These are phyloP conservation scores for Idaea aversata DNA, from an alignment of 2,888 invertebrate genomes.

Conservation along the genomic window DNA sequence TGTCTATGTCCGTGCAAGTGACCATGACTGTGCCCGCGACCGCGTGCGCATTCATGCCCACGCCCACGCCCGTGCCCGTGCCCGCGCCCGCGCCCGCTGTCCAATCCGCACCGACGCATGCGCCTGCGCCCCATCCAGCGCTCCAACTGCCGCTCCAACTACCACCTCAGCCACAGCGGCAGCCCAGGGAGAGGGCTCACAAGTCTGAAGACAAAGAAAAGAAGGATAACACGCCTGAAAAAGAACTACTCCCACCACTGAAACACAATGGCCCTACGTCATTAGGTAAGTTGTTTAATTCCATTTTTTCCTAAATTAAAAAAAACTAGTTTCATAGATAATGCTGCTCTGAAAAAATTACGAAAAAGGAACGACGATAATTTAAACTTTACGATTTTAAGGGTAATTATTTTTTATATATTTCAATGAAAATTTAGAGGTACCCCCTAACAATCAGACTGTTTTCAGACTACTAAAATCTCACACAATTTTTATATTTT, in stretches of 20 bases:
- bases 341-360: too few species aligned
- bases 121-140: slow-evolving; percentile 11
- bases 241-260: slow-evolving; percentile 21
- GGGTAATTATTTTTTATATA: too few species aligned
- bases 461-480: too few species aligned
- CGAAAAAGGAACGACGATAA: too few species aligned
- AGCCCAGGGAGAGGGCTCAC: slow-evolving; percentile 21
- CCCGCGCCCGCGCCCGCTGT: slow-evolving; percentile 20
- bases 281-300: slow-evolving; percentile 25
- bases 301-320: neutral
- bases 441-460: too few species aligned
- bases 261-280: slow-evolving; percentile 32
- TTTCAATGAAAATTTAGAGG: too few species aligned
- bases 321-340: too few species aligned
- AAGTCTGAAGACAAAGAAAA: slow-evolving; percentile 33
- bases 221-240: slow-evolving; percentile 21
- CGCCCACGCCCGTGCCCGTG: slow-evolving; percentile 18
- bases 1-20: neutral
- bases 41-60: slow-evolving; percentile 21
- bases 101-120: slow-evolving; percentile 9
- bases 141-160: slow-evolving; percentile 1
- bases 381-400: too few species aligned
- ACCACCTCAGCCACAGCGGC: slow-evolving; percentile 22
- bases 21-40: slow-evolving; percentile 16
- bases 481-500: too few species aligned